These are phyloP conservation scores for Bradypus variegatus DNA, from an alignment of 2,797 vertebrate genomes.

Conservation along the genomic window DNA sequence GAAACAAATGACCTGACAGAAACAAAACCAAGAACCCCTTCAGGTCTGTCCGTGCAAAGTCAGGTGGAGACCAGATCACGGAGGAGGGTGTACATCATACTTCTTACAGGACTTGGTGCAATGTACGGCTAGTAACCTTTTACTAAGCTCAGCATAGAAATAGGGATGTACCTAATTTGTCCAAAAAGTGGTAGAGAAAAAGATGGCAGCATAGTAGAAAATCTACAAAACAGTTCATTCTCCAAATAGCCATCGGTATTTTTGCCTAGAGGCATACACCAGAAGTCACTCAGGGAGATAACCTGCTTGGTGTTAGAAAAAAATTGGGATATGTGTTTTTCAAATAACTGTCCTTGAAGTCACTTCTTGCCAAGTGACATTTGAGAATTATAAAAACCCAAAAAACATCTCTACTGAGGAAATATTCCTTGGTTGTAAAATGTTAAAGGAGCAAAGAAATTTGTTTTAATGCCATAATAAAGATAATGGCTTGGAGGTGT, in stretches of 20 bases:
- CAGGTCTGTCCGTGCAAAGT: not conserved
- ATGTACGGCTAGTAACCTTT: not conserved
- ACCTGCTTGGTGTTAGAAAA: not conserved
- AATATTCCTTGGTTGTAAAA: not conserved
- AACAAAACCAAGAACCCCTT: not conserved
- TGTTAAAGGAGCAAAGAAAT: not conserved
- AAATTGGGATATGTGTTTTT: not conserved
- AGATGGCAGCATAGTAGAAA: not conserved
- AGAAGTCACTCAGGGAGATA: not conserved
- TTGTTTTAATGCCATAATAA: not conserved
- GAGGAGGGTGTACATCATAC: not conserved
- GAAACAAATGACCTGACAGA: not conserved
- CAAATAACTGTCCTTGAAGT: not conserved
- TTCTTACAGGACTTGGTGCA: not conserved
- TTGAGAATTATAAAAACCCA: not conserved
- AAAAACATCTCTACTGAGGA: not conserved
- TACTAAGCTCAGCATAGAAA: not conserved
- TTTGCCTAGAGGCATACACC: not conserved
- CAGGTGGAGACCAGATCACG: not conserved
- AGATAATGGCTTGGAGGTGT: not conserved
- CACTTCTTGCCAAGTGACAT: not conserved
- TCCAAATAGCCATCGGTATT: not conserved
- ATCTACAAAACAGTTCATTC: not conserved
- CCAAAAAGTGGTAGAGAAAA: not conserved
- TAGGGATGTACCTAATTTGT: not conserved